Evolutionary conservation across 2,888 invertebrate species (phyloP), one percentile per base, ranked within the genome.

Genomic region (Leucophora obtusa): DNA sequence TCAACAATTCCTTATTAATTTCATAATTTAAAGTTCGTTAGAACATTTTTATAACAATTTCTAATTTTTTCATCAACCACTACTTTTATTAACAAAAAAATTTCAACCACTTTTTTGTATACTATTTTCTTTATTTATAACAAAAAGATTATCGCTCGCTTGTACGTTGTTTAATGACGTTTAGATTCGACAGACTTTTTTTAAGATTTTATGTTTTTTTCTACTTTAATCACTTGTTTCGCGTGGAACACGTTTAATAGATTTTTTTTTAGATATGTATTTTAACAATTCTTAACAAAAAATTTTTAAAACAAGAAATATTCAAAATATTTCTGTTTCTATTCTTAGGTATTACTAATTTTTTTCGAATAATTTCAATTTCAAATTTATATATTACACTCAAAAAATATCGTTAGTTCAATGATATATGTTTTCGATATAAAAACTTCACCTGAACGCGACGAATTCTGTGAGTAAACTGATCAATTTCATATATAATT

Each of bases 381-480:
- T 38, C 38, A 47, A n/a, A 47, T 47, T n/a, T 43, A 15, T 50
- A 28, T 21, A 24, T 11, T 66, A 18, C 65, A 65, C 68, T 73
- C 72, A 68, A 66, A 53, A 79, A 65, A 51, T 56, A 11, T 63
- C 53, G 38, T 24, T 14, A 47, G 71, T 72, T 66, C 24, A 47
- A n/a, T 11, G 28, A 4, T 28, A 50, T 9, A 59, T n/a, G 35
- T 54, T 60, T 18, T 35, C 51, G 50, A n/a, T 7, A 62, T 11
- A 33, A 43, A 66, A 9, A 50, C 38, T 80, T 78, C 75, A 83
- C 82, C 83, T 82, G 65, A 82, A 84, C 84, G 71, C 80, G 78
- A 73, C 82, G 81, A 84, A 82, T 83, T 82, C 83, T 82, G 83
- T 82, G 82, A 83, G 82, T 71, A 82, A 75, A 84, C 84, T 84